Evolutionary conservation across 2,888 invertebrate species (phyloP), one percentile per base, ranked within the genome.

Genomic region (Nezara viridula): DNA sequence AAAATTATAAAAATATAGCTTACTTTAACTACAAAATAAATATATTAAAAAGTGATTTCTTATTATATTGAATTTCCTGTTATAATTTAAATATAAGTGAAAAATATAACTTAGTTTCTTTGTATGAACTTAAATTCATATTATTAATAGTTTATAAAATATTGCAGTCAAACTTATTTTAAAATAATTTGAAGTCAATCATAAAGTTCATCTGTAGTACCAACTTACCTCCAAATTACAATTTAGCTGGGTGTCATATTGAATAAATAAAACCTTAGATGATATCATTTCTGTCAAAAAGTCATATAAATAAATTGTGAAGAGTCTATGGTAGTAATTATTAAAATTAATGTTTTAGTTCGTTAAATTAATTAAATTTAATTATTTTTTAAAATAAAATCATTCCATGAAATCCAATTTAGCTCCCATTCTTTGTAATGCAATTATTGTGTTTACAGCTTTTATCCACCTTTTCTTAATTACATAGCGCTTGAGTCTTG

Each of bases 381-480:
- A 27, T 27, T 27, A n/a, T 27, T n/a, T 66, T 66, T 66, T 21
- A 40, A 10, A 3, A 89, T 91, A 50, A 87, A 47, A 49, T 89
- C 85, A 88, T 88, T 89, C 86, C 27, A 89, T 88, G 55, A 89
- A 85, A 77, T 90, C 95, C 90, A 96, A 95, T 92, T 95, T 96
- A 52, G 96, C 96, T 12, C 97, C 97, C 98, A 98, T 98, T 92
- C 98, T 93, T 92, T 95, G 95, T 86, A 98, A 94, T 2, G 98
- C 98, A 91, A 98, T 95, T 92, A 98, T 97, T 7, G 97, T 97
- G 91, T 97, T 96, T 52, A 97, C 97, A 0, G 97, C 97, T 93
- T 97, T 98, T 91, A 96, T 95, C 98, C 98, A 98, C 85, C 98
- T 95, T 92, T 97, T 96, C 93, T 97, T 96, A 93, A 97, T 97